A percentile compares a stretch with the other conserved stretches of the same genome.
Conservation (phyloP, 2,888 invertebrate species). For the Calliphora vomitoria region DNA sequence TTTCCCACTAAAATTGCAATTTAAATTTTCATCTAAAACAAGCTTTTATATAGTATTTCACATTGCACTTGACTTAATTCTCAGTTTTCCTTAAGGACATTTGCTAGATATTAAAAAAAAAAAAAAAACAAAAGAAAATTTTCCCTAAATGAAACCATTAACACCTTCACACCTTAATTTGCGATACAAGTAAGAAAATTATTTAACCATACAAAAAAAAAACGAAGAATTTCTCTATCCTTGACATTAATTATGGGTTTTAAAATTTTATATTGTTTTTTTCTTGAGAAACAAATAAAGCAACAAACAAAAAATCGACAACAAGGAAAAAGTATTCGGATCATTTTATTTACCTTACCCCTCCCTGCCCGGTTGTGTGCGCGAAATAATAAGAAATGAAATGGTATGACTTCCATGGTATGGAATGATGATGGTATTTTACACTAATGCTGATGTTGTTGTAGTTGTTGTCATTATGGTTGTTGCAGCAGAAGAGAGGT, state of each 20-base stretch:
- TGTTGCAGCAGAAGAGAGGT: slow-evolving; percentile 53
- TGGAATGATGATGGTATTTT: slow-evolving; percentile 49
- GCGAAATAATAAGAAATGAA: slow-evolving; percentile 10
- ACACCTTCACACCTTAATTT: slow-evolving; percentile 67
- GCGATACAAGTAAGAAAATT: slow-evolving; percentile 1
- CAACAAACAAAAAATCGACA: slow-evolving; percentile 4
- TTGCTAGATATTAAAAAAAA: background rate
- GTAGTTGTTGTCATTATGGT: slow-evolving; percentile 43
- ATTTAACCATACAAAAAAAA: background rate
- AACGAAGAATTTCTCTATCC: slow-evolving; percentile 60
- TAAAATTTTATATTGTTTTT: slow-evolving; percentile 60
- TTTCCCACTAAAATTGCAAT: background rate
- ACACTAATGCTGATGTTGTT: slow-evolving; percentile 51
- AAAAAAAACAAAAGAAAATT: background rate
- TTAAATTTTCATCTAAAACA: background rate
- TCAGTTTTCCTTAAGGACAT: background rate
- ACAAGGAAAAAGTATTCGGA: slow-evolving; percentile 40
- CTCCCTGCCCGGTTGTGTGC: background rate
- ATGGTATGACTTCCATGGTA: slow-evolving; percentile 2
- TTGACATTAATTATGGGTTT: slow-evolving; percentile 70
- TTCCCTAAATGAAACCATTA: slow-evolving; percentile 46
- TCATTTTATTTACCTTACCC: slow-evolving; percentile 11
- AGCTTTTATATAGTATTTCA: background rate
- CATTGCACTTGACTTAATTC: slow-evolving; percentile 45
- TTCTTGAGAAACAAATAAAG: slow-evolving; percentile 52